Conservation (phyloP, 2,888 invertebrate species). For the Rhingia campestris region DNA sequence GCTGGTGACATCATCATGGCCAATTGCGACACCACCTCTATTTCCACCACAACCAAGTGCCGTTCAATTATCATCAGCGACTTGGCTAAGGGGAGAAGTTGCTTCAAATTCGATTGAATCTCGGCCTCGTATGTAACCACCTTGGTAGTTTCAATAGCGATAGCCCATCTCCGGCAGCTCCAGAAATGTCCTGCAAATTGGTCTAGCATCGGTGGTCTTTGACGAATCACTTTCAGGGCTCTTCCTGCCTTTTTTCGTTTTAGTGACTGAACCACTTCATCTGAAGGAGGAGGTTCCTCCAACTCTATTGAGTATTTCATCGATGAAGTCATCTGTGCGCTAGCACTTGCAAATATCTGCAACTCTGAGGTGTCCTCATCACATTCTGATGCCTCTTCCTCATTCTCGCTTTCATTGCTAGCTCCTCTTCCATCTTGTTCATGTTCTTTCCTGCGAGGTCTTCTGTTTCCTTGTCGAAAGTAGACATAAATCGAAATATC, state of each 20-base stretch:
- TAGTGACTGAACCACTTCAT: constrained; percentile 78
- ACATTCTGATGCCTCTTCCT: constrained; percentile 84
- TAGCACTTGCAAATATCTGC: constrained; percentile 88
- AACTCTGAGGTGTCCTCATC: constrained; percentile 87
- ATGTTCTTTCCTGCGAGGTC: too few species aligned
- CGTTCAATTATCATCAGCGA: constrained; percentile 84
- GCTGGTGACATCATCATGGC: constrained; percentile 87
- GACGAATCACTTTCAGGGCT: constrained; percentile 83
- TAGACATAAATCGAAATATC: too few species aligned
- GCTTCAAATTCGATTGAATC: constrained; percentile 82
- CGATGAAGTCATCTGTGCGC: constrained; percentile 85
- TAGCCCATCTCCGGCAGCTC: constrained; percentile 85
- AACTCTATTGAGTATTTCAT: constrained; percentile 82
- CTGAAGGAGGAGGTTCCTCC: constrained; percentile 79
- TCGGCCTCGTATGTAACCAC: constrained; percentile 83
- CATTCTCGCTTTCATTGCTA: too few species aligned
- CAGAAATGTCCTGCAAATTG: constrained; percentile 84
- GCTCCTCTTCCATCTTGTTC: too few species aligned
- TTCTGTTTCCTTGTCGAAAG: too few species aligned
- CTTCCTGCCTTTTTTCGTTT: constrained; percentile 80
- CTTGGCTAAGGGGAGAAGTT: constrained; percentile 81
- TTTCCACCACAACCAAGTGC: constrained; percentile 86
- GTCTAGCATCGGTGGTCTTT: constrained; percentile 81
- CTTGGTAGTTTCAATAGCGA: constrained; percentile 78
- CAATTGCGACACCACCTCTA: constrained; percentile 86